Conservation (phyloP, 2,113 vertebrate genomes). For the Hippocampus comes region DNA sequence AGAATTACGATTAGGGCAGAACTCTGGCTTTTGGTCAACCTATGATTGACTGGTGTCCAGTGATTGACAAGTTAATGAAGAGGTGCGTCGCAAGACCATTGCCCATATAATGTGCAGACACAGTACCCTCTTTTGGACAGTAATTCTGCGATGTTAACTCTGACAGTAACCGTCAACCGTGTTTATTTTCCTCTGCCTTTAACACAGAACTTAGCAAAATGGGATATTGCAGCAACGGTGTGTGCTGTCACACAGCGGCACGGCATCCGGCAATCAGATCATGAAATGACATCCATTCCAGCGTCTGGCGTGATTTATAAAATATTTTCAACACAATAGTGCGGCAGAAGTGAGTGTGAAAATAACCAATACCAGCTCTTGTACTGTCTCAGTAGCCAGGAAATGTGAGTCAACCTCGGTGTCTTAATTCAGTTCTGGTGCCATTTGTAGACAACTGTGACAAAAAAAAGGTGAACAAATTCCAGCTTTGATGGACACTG, state of each 20-base stretch:
- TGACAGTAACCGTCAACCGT: not conserved
- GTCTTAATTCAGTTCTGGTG: not conserved
- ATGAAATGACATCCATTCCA: not conserved
- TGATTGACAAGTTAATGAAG: too few relatives aligned
- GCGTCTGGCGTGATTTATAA: not conserved
- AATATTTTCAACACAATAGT: not conserved
- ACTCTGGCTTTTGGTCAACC: too few relatives aligned
- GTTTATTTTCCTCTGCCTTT: not conserved
- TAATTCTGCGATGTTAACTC: not conserved
- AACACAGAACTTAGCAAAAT: not conserved
- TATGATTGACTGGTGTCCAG: too few relatives aligned
- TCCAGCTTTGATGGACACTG: not conserved
- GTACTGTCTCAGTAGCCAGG: not conserved
- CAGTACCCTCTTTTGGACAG: not conserved
- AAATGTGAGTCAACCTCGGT: not conserved
- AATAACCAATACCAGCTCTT: conserved; percentile 30
- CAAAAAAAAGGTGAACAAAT: not conserved
- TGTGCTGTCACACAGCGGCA: not conserved
- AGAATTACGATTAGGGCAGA: too few relatives aligned
- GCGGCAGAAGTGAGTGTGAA: conserved; percentile 12
- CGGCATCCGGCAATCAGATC: not conserved
- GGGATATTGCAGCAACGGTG: too few relatives aligned
- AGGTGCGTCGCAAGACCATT: too few relatives aligned
- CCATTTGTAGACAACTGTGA: not conserved
- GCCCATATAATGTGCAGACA: not conserved